phyloP scores from a whole-genome alignment of 2,888 invertebrate genomes.

The Yponomeuta sedellus region DNA sequence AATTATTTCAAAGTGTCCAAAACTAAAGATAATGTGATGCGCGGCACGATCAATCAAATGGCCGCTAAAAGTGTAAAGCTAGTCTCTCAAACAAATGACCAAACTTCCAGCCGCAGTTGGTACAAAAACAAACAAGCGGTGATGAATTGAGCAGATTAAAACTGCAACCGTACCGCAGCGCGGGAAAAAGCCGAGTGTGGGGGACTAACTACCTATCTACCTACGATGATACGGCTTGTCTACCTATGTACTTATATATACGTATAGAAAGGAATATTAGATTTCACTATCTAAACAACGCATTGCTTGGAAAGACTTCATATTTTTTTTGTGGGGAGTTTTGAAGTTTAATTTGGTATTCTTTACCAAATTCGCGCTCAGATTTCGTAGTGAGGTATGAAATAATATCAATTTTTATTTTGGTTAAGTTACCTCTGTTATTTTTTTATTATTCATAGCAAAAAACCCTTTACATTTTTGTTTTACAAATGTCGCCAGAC shows the following conservation, averaged over 20 bases:
- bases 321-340: too few species aligned
- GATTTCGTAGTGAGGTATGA: too few species aligned
- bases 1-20: background rate
- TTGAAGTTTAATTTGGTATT: too few species aligned
- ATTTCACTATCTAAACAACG: conserved; percentile 51
- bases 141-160: background rate
- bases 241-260: too few species aligned
- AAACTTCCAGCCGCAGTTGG: background rate
- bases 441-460: too few species aligned
- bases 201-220: conserved; percentile 33
- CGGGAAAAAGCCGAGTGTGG: background rate
- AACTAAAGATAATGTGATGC: background rate
- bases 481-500: too few species aligned
- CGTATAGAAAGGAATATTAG: conserved; percentile 61
- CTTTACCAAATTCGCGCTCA: too few species aligned
- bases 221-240: too few species aligned
- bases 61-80: background rate
- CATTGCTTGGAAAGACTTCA: too few species aligned
- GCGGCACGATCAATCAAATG: background rate
- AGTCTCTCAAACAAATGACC: conserved; percentile 2
- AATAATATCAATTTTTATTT: too few species aligned
- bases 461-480: too few species aligned
- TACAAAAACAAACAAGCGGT: conserved; percentile 6
- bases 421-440: too few species aligned
- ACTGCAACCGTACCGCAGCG: background rate